Evolutionary conservation across 1,140 invertebrate genomes (phyloP).

Genomic region (Cylas formicarius): DNA sequence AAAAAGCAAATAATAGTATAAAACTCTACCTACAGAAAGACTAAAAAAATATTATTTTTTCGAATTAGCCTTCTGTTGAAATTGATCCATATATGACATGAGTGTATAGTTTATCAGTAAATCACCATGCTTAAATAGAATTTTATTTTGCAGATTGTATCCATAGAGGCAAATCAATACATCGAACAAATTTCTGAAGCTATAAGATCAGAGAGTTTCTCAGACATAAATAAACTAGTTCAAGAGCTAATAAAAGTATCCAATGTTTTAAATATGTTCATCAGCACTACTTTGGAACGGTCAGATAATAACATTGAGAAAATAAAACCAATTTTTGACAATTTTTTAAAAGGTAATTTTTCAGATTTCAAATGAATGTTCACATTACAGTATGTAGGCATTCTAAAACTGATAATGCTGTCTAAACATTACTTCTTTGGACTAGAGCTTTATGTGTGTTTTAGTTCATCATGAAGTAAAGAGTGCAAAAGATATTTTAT

Average conservation of each 20-base stretch:
- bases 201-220: conserved; percentile 2
- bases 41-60: conserved; percentile 9
- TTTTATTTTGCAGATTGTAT: conserved; percentile 27
- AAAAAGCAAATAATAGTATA: no score
- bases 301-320: conserved; percentile 9
- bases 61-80: neutral
- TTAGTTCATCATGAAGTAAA: conserved; percentile 27
- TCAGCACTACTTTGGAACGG: conserved; percentile 13
- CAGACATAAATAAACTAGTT: conserved; percentile 7
- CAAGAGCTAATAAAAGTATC: conserved; percentile 15
- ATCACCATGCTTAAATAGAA: no score
- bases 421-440: neutral
- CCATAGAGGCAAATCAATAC: conserved; percentile 22
- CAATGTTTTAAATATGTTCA: conserved; percentile 22
- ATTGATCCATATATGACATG: neutral
- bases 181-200: conserved; percentile 21
- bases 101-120: no score
- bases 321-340: no score
- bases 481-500: conserved; percentile 20
- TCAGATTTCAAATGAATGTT: conserved; percentile 19
- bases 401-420: neutral
- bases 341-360: conserved; percentile 17
- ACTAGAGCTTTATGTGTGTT: conserved; percentile 5
- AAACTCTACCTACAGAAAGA: no score
- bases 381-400: neutral